Conservation (phyloP, 2,797 vertebrate species). For the Hyperoplus immaculatus region DNA sequence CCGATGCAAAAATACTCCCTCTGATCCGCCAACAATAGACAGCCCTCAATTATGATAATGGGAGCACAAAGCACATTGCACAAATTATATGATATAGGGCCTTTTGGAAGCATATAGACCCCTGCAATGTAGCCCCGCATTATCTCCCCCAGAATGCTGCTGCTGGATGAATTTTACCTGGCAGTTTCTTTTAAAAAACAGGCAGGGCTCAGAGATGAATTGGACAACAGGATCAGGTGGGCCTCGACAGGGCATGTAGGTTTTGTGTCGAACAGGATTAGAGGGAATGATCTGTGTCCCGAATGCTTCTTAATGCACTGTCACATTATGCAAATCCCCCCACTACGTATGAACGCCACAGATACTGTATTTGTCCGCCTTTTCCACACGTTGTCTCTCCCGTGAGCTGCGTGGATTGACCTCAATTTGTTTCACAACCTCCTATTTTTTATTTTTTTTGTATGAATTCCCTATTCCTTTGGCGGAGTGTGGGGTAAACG, state of each 20-base stretch:
- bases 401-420: constrained; percentile 59
- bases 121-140: constrained; percentile 20
- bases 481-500: constrained; percentile 14
- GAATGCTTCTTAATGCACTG: constrained; percentile 84
- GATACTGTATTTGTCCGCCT: constrained; percentile 63
- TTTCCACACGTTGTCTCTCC: constrained; percentile 60
- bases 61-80: constrained; percentile 51
- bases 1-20: constrained; percentile 47
- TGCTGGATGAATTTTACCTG: constrained; percentile 27
- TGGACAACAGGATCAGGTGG: constrained; percentile 56
- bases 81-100: constrained; percentile 50
- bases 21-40: constrained; percentile 55
- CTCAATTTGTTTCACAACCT: constrained; percentile 53
- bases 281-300: constrained; percentile 83
- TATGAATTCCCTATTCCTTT: background rate
- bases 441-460: background rate
- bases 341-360: constrained; percentile 77
- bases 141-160: constrained; percentile 20
- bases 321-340: constrained; percentile 90
- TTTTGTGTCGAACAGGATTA: constrained; percentile 86
- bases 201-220: constrained; percentile 31
- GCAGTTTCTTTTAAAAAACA: background rate
- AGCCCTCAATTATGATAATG: constrained; percentile 67
- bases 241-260: constrained; percentile 53
- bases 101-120: constrained; percentile 23